Base-by-base conservation (phyloP, 2,113 vertebrate genomes). In the Boulengerochromis microlepis region DNA sequence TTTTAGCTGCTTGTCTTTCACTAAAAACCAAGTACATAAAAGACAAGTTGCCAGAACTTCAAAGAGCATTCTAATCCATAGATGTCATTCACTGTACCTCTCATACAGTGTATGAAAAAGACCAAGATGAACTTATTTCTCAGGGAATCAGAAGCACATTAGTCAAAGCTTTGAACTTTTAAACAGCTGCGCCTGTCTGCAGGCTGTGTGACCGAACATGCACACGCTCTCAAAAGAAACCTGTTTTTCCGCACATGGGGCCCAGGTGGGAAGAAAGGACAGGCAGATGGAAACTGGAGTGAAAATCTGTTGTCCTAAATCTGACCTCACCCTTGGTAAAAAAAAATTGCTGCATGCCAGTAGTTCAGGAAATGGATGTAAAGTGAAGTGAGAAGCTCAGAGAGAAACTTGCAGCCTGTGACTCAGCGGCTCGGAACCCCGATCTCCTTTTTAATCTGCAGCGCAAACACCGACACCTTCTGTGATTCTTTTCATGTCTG, bases 81-180 rank as follows among this genome's bases (percentile, higher is more conserved):
- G 74, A 84, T 31, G 69, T 82, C 85, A 86, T 45, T 92, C 86
- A 87, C 71, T 38, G 1, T 38, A 83, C 53, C 56, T 71, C 90
- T 74, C 74, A n/a, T n/a, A n/a, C n/a, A n/a, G 84, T 84, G 59
- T 66, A 24, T 56, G 80, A 66, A 78, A 83, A 54, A 22, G 42
- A 16, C 8, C 33, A 22, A 83, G 66, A 90, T 92, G 38, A 81
- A 86, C 15, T 45, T 64, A 59, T 85, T 91, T 90, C 69, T 90
- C n/a, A 35, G 52, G 52, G 29, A 92, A 90, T 93, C 94, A 93
- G 87, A 91, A 22, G 80, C 88, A 86, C 80, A 87, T 71, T 90
- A 84, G 47, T 90, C 61, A 80, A 50, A 83, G 80, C 93, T 93
- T 93, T 94, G 92, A 94, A 91, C 85, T 90, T 87, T 47, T 40